A percentile compares a stretch with the other conserved stretches of the same genome.
These are phyloP conservation scores for Drosophila pachea DNA, from an alignment of 1,140 invertebrate species.

Conservation along the genomic window DNA sequence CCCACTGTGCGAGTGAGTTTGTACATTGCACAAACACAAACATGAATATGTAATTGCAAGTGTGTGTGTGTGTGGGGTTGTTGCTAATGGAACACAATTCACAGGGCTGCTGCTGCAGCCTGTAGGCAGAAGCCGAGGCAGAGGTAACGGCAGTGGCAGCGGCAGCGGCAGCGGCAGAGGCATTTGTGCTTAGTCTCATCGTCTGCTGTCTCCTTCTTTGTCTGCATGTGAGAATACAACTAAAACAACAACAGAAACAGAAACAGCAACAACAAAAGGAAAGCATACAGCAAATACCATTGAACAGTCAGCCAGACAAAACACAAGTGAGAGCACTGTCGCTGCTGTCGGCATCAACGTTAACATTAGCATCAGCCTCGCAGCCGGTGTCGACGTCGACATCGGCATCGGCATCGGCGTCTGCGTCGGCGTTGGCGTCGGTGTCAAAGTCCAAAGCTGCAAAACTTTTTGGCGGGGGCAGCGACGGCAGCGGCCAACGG, in stretches of 20 bases:
- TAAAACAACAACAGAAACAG: conserved; percentile 41
- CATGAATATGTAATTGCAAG: conserved; percentile 35
- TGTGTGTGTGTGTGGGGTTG: conserved; percentile 56
- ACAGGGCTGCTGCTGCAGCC: conserved; percentile 46
- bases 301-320: conserved; percentile 31
- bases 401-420: too few species aligned
- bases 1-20: conserved; percentile 43
- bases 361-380: too few species aligned
- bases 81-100: conserved; percentile 73
- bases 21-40: conserved; percentile 20
- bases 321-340: conserved; percentile 27
- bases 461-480: conserved; percentile 36
- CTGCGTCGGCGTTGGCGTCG: too few species aligned
- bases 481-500: conserved; percentile 27
- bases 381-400: too few species aligned
- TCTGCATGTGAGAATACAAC: conserved; percentile 49
- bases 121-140: conserved; percentile 11
- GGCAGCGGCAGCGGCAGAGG: conserved; percentile 5
- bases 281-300: conserved; percentile 36
- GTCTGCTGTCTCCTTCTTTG: conserved; percentile 36
- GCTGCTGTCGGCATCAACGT: not conserved
- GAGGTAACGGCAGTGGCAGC: not conserved
- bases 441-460: conserved; percentile 55
- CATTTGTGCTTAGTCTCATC: conserved; percentile 41
- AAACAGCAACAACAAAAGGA: conserved; percentile 31